phyloP scores from a whole-genome alignment of 2,797 vertebrate genomes.

The Petrocephalus sullivani region DNA sequence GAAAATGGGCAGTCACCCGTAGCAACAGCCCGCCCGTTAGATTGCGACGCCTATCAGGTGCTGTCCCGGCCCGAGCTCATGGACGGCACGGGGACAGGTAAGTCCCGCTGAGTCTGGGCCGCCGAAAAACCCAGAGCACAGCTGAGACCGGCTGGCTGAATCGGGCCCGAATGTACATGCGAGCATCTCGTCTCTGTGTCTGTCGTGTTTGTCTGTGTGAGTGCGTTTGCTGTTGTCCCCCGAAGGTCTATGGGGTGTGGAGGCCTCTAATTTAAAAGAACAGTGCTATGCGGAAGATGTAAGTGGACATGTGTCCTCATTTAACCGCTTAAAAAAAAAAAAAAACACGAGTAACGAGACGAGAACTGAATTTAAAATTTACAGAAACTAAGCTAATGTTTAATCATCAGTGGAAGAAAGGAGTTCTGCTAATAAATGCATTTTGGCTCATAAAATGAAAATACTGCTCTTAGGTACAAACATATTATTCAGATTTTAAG shows the following conservation, averaged over 20 bases:
- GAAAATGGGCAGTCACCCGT: slow-evolving; percentile 68
- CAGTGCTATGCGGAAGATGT: background rate
- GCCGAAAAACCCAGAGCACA: background rate
- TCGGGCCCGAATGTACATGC: background rate
- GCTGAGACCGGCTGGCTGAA: background rate
- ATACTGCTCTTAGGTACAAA: too few species aligned
- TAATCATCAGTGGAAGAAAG: background rate
- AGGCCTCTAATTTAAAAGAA: background rate
- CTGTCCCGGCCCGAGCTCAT: slow-evolving; percentile 65
- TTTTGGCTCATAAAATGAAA: background rate
- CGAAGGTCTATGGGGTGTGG: background rate
- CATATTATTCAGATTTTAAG: too few species aligned
- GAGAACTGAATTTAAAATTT: background rate
- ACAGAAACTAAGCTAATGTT: background rate
- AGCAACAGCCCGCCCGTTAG: slow-evolving; percentile 64
- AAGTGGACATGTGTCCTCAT: background rate
- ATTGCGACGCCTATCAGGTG: slow-evolving; percentile 67
- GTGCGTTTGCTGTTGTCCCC: background rate
- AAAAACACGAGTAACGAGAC: background rate
- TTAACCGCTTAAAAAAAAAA: background rate
- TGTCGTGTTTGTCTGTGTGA: background rate
- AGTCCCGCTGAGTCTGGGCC: slow-evolving; percentile 16
- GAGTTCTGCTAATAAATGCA: background rate
- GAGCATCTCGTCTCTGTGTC: background rate
- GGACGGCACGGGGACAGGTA: slow-evolving; percentile 68